Conservation (phyloP, 2,113 vertebrate species). For the Rhea americana region DNA sequence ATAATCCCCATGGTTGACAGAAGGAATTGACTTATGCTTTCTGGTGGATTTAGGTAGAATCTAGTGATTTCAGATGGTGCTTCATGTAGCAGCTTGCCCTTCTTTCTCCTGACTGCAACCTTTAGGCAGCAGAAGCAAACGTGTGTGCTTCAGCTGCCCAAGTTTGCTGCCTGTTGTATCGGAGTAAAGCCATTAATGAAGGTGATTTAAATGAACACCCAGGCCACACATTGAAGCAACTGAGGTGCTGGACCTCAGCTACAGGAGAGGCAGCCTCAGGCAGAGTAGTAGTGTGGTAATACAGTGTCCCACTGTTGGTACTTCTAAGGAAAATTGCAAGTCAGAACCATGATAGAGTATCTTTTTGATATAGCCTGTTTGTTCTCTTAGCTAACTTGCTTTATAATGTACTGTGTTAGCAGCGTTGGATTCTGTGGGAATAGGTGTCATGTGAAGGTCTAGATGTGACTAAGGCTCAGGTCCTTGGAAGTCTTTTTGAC, state of each 20-base stretch:
- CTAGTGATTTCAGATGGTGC: not conserved
- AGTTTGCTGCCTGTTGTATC: not conserved
- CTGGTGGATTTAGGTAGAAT: not conserved
- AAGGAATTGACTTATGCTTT: not conserved
- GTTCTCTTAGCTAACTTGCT: not conserved
- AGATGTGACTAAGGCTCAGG: not conserved
- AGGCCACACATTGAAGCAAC: not conserved
- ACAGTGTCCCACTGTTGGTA: not conserved
- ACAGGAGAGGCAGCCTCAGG: not conserved
- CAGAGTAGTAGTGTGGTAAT: not conserved
- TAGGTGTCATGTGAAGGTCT: not conserved
- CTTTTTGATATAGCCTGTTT: not conserved
- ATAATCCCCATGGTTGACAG: not conserved
- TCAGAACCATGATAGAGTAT: not conserved
- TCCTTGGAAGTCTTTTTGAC: not conserved
- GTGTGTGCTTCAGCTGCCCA: not conserved
- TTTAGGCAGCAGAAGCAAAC: slow-evolving; percentile 7
- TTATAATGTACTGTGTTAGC: not conserved
- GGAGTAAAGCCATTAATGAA: not conserved
- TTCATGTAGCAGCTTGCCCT: not conserved
- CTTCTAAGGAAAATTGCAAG: not conserved
- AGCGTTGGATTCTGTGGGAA: not conserved
- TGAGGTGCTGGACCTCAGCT: not conserved
- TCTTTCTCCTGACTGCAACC: not conserved
- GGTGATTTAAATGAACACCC: not conserved